phyloP scores from a whole-genome alignment of 2,113 vertebrate genomes.

The Bujurquina vittata region DNA sequence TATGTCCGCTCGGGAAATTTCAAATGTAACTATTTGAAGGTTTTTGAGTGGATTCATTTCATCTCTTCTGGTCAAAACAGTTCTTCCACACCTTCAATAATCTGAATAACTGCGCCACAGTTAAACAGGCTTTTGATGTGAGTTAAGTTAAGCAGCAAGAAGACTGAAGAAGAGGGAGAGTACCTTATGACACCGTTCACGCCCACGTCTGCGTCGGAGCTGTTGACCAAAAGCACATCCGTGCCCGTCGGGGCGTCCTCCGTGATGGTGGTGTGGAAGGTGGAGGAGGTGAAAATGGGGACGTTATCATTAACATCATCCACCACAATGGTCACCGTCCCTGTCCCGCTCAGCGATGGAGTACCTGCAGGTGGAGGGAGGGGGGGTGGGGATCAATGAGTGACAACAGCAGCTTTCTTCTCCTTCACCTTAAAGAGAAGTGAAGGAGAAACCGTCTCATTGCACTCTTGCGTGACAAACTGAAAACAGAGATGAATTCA shows the following conservation, averaged over 20 bases:
- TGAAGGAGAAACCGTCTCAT: not conserved
- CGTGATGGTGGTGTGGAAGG: constrained; percentile 86
- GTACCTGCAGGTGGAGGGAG: constrained; percentile 78
- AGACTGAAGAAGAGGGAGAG: not conserved
- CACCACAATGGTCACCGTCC: constrained; percentile 88
- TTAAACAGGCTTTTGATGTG: not conserved
- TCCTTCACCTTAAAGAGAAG: not conserved
- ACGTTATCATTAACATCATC: constrained; percentile 94
- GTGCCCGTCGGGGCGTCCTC: constrained; percentile 93
- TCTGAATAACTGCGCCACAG: not conserved
- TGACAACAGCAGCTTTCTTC: not conserved
- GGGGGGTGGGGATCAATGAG: not conserved
- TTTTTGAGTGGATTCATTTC: not conserved
- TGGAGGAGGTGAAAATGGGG: constrained; percentile 85
- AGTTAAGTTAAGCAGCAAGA: not conserved
- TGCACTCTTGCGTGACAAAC: not conserved
- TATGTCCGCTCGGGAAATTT: not conserved
- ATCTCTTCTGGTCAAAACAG: not conserved
- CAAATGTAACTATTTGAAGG: not conserved
- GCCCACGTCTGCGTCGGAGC: constrained; percentile 89
- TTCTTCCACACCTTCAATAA: not conserved
- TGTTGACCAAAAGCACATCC: constrained; percentile 91
- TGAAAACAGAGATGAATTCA: not conserved
- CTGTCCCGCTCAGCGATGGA: constrained; percentile 91
- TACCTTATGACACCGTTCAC: constrained; percentile 94